Evolutionary conservation across 2,888 invertebrate species (phyloP), one percentile per base, ranked within the genome.

Genomic region (Helleia helle): DNA sequence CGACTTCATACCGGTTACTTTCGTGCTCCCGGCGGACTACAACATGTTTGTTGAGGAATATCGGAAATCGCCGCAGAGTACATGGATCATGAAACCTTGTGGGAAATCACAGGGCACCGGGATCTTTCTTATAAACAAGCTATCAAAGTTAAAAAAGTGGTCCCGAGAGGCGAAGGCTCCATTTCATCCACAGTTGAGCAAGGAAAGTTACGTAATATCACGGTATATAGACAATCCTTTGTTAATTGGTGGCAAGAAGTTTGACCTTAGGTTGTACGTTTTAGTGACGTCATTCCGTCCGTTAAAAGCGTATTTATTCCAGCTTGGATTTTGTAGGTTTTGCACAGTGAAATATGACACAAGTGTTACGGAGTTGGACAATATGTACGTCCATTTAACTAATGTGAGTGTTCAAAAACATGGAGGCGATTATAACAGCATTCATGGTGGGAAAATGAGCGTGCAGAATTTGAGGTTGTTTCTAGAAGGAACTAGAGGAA

Each of bases 81-180:
- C 97, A 0, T 98, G 97, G 97, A 98, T 98, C 50, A 96, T 97
- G 93, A 97, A 98, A 71, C 97, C 97, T 0, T 96, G 96, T 65
- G 96, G 97, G 12, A 94, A 97, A 77, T 97, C 97, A 0, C 94
- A 94, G 65, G 95, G 95, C 0, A 91, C 93, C 1, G 97, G 97
- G 12, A 98, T 98, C 63, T 97, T 97, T 71, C 85, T 98, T 42
- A 96, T 98, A 55, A 97, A 97, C 68, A 96, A 96, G 84, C 81
- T 97, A 46, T 96, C 96, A 1, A 97, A 97, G 77, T 79, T 97
- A 39, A 97, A 96, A 67, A 91, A 93, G 63, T 95, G 94, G 93
- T 95, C 95, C 0, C 87, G 94, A 5, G 95, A 95, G 41, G 51
- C 55, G 9, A 56, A 56, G 41, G 51, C 54, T 18, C 55, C 93